These are phyloP conservation scores for Schlechtendalia chinensis DNA, from an alignment of 1,140 invertebrate species.

Conservation along the genomic window DNA sequence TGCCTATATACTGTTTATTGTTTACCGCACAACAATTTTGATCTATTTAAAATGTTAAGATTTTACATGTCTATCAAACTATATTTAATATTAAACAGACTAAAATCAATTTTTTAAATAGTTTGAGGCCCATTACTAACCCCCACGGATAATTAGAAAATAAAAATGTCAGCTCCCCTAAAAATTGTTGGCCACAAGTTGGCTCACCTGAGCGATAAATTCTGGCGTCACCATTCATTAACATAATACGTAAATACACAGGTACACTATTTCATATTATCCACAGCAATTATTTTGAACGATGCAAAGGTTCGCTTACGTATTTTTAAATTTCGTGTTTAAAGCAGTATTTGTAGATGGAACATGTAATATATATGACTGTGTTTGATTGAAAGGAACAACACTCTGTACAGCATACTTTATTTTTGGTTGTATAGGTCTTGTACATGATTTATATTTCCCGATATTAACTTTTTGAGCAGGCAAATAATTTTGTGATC, in stretches of 20 bases:
- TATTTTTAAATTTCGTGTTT: neutral
- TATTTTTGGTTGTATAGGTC: constrained; percentile 31
- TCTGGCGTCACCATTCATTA: neutral
- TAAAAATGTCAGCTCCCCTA: no score
- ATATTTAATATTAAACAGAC: no score
- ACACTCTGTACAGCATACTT: neutral
- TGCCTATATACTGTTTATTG: no score
- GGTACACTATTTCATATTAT: no score
- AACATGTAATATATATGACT: neutral
- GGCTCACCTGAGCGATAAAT: no score
- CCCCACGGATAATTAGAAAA: no score
- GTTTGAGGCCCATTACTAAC: no score
- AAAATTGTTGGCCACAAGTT: no score
- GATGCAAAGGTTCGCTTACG: constrained; percentile 1
- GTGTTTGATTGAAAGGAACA: neutral
- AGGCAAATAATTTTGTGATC: neutral
- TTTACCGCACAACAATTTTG: no score
- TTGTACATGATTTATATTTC: neutral
- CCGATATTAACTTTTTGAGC: neutral
- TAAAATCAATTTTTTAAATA: no score
- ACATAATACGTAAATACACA: neutral
- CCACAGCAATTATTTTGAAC: neutral
- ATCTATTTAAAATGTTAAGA: no score
- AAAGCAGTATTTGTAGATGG: neutral
- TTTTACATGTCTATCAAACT: no score